Base-by-base conservation (phyloP, 1,140 invertebrate species). In the Yoshiicerus persimilis region DNA sequence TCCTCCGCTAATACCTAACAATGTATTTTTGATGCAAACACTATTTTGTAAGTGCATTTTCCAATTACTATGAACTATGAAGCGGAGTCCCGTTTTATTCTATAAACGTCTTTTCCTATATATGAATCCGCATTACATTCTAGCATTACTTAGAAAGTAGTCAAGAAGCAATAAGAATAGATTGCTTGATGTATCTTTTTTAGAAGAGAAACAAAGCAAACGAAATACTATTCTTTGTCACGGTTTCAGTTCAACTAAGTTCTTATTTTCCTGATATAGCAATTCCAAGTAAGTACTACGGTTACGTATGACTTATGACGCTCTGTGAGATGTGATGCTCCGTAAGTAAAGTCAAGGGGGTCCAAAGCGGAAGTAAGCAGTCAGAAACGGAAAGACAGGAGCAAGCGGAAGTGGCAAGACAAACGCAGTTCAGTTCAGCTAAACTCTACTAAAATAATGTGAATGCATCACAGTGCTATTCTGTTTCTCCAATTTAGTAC, bases 341-440 rank as follows among this genome's bases (percentile, higher is more conserved):
- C 75, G 75, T 80, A 62, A 80, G 75, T 80, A 80, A 80, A 80
- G 75, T 80, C 75, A 66, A 62, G 34, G 86, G 86, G 70, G 86
- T 36, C 34, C 64, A 77, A 77, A 86, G 84, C 86, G 86, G 88
- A 89, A 89, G 88, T 87, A n/a, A 84, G 70, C 62, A 62, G 77
- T 89, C 86, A 89, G 86, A 56, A 87, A 47, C 84, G 87, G 87
- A 88, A 89, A 88, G 88, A 89, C 77, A 87, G 84, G 87, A 86
- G 62, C 86, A 77, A 89, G 62, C 88, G 88, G 88, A 89, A 89
- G 87, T 87, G 38, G 84, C 32, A 87, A 86, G 88, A 87, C 86
- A 89, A 89, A 87, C 87, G 62, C 86, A 87, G 39, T 87, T 39
- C 84, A 70, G 66, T 70, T 70, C 66, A 25, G 66, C 66, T 70